phyloP scores from a whole-genome alignment of 2,888 invertebrate genomes.

The Penaeus monodon region DNA sequence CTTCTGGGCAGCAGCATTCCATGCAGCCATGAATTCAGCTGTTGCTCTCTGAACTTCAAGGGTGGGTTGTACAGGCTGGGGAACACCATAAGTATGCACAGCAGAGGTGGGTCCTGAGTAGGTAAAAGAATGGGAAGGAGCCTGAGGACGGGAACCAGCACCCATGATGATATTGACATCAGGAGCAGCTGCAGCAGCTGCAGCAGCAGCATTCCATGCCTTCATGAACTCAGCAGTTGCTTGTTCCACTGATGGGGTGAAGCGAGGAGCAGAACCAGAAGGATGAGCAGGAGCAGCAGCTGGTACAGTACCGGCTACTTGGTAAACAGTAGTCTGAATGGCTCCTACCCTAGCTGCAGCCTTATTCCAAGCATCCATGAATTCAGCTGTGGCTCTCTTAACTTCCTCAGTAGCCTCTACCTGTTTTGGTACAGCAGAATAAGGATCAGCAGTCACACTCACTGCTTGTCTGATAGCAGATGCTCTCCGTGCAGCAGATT shows the following conservation, averaged over 20 bases:
- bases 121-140: not conserved
- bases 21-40: too few species aligned
- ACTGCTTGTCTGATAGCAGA: too few species aligned
- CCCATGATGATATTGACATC: constrained; percentile 58
- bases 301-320: constrained; percentile 17
- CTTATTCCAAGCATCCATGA: too few species aligned
- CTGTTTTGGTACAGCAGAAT: too few species aligned
- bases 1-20: constrained; percentile 16
- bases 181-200: constrained; percentile 47
- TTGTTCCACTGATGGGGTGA: constrained; percentile 36
- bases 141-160: constrained; percentile 11
- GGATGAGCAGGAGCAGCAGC: not conserved
- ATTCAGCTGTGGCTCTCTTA: too few species aligned
- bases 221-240: constrained; percentile 42
- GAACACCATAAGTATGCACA: not conserved
- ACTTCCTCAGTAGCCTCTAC: too few species aligned
- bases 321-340: not conserved
- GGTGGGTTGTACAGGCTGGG: constrained; percentile 3
- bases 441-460: too few species aligned
- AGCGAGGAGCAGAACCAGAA: constrained; percentile 40
- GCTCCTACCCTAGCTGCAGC: too few species aligned
- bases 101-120: not conserved
- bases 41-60: constrained; percentile 6
- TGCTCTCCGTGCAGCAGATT: too few species aligned
- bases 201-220: constrained; percentile 50